These are phyloP conservation scores for Aphaenogaster rudis DNA, from an alignment of 1,140 invertebrate species.

Conservation along the genomic window DNA sequence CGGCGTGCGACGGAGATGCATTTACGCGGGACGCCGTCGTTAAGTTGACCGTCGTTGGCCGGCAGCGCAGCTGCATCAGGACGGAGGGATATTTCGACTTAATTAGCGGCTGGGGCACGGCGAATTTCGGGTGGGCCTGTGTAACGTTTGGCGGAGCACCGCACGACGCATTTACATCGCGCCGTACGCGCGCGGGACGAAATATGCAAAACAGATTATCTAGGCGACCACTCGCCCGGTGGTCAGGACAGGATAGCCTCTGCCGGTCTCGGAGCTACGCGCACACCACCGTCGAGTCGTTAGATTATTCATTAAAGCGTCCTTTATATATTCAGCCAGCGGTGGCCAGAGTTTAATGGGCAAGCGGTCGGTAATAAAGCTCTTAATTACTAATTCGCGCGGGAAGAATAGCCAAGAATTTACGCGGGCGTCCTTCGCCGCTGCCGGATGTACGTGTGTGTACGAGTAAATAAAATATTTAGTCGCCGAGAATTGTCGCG, in stretches of 20 bases:
- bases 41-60: slow-evolving; percentile 66
- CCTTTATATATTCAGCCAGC: slow-evolving; percentile 69
- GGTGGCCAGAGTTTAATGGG: slow-evolving; percentile 79
- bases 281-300: slow-evolving; percentile 71
- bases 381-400: slow-evolving; percentile 71
- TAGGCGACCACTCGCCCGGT: slow-evolving; percentile 72
- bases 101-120: slow-evolving; percentile 69
- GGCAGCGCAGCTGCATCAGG: slow-evolving; percentile 55
- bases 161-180: slow-evolving; percentile 79
- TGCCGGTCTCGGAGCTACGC: slow-evolving; percentile 23
- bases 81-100: slow-evolving; percentile 72
- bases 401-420: slow-evolving; percentile 58
- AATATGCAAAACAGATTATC: slow-evolving; percentile 84
- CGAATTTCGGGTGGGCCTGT: slow-evolving; percentile 72
- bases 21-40: slow-evolving; percentile 58
- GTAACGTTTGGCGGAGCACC: slow-evolving; percentile 76
- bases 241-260: slow-evolving; percentile 54
- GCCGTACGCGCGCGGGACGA: slow-evolving; percentile 73
- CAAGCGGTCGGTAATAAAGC: slow-evolving; percentile 74
- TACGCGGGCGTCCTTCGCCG: not conserved
- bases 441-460: not conserved
- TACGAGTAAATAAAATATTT: slow-evolving; percentile 50
- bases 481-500: slow-evolving; percentile 51
- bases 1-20: slow-evolving; percentile 27
- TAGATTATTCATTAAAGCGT: slow-evolving; percentile 83